These are phyloP conservation scores for Cyprinella venusta DNA, from an alignment of 2,797 vertebrate genomes.

Conservation along the genomic window DNA sequence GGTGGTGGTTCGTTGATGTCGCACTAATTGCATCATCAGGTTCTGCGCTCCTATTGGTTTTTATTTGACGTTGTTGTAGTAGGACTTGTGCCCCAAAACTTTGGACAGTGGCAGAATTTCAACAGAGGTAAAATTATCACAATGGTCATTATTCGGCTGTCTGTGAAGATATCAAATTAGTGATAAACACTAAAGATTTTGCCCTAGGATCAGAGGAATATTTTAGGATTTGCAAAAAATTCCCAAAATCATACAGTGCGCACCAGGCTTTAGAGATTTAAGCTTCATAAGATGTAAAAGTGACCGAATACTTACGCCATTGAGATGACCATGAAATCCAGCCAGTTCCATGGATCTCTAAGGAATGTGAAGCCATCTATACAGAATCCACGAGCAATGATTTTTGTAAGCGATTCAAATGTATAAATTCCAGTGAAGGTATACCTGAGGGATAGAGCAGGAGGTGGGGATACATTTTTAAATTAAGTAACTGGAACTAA, in stretches of 20 bases:
- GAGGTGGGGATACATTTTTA: background rate
- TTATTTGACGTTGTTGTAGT: background rate
- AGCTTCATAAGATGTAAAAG: background rate
- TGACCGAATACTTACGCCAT: constrained; percentile 92
- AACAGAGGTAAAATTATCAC: background rate
- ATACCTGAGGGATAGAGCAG: constrained; percentile 82
- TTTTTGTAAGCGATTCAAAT: constrained; percentile 98
- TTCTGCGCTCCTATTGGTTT: background rate
- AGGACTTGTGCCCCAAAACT: background rate
- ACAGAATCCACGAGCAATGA: constrained; percentile 98
- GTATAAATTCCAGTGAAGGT: constrained; percentile 99
- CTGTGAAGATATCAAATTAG: background rate
- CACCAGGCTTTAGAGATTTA: background rate
- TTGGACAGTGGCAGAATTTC: background rate
- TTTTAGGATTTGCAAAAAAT: background rate
- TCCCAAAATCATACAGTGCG: background rate
- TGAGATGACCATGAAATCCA: constrained; percentile 99
- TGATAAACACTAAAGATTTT: background rate
- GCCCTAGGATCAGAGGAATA: background rate
- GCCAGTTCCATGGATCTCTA: constrained; percentile 98
- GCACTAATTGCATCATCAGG: background rate
- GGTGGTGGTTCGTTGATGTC: background rate
- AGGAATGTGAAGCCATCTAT: constrained; percentile 99
- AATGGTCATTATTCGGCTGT: background rate
- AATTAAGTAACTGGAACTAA: background rate